A percentile compares a stretch with the other conserved stretches of the same genome.
Conservation (phyloP, 2,888 invertebrate species). For the Odontocolon sp. region DNA sequence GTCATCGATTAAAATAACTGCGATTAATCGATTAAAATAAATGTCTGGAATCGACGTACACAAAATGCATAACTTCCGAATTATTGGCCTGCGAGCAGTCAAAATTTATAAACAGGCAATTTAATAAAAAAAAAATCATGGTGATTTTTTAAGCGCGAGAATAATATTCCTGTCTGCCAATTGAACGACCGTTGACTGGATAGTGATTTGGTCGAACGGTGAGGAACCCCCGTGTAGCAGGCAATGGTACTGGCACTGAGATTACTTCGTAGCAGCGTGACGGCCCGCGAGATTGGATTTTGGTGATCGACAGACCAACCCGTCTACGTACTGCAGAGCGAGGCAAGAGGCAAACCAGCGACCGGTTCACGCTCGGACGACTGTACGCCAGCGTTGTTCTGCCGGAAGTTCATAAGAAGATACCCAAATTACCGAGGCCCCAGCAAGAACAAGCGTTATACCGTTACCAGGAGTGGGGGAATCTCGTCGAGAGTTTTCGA, state of each 20-base stretch:
- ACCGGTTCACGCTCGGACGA: constrained; percentile 55
- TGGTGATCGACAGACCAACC: constrained; percentile 37
- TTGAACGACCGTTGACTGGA: background rate
- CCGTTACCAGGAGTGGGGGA: constrained; percentile 69
- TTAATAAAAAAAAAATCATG: no score
- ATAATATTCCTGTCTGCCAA: background rate
- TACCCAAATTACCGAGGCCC: constrained; percentile 72
- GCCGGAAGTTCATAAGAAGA: constrained; percentile 69
- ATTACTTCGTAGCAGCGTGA: constrained; percentile 47
- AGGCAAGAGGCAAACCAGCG: constrained; percentile 5
- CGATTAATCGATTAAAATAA: no score
- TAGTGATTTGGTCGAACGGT: constrained; percentile 26
- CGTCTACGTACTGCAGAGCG: background rate
- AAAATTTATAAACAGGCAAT: no score
- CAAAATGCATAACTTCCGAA: no score
- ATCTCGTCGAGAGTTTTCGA: background rate
- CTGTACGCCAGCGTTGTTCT: constrained; percentile 49
- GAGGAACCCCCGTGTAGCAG: background rate
- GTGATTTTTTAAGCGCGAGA: no score
- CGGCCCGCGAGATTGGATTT: constrained; percentile 47
- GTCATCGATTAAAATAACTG: no score
- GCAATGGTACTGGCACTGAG: constrained; percentile 7
- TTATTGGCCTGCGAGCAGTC: no score
- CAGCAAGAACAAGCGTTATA: constrained; percentile 58
- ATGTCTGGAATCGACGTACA: no score